Base-by-base conservation (phyloP, 2,888 invertebrate species). In the Caenorhabditis plicata region DNA sequence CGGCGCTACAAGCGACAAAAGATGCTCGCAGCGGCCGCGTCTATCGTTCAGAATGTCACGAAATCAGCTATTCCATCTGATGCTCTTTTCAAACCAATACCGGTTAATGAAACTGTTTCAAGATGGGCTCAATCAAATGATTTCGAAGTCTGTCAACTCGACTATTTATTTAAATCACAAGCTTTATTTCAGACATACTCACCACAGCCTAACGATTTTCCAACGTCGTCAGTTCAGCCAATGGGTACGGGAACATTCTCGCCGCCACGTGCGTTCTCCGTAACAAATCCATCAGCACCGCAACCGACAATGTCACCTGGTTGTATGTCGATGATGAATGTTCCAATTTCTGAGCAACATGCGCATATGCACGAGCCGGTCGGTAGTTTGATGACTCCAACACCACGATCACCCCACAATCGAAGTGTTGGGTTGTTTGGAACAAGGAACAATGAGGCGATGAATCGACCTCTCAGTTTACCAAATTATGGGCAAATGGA, bases 1-100 rank as follows among this genome's bases (percentile, higher is more conserved):
- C 90, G 56, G 90, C 91, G n/a, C 48, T 71, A 65, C 75, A 82
- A 54, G 64, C 80, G 46, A 57, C 74, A 74, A 31, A 54, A 71
- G 27, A 74, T 77, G 60, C 44, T 76, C 42, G 78, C 74, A 9
- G 67, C 70, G 4, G 51, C 53, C 7, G 48, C 29, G 13, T 50
- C 36, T 42, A 35, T 60, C 13, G 46, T 50, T 3, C 39, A 33
- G 15, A 25, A 17, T 27, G n/a, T 13, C 23, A 13, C 44, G 52
- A 35, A 45, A 42, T 29, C 53, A 33, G n/a, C 43, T 39, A 31
- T 52, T 26, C 47, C 52, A 49, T 41, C 54, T 23, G 55, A 69
- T 19, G 48, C 58, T 4, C 23, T 68, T 40, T 68, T 68, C 51
- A 45, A 62, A 9, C 68, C 68, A 27, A 64, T 68, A 35, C 51